phyloP scores from a whole-genome alignment of 1,140 invertebrate genomes.

The Phthorimaea operculella region DNA sequence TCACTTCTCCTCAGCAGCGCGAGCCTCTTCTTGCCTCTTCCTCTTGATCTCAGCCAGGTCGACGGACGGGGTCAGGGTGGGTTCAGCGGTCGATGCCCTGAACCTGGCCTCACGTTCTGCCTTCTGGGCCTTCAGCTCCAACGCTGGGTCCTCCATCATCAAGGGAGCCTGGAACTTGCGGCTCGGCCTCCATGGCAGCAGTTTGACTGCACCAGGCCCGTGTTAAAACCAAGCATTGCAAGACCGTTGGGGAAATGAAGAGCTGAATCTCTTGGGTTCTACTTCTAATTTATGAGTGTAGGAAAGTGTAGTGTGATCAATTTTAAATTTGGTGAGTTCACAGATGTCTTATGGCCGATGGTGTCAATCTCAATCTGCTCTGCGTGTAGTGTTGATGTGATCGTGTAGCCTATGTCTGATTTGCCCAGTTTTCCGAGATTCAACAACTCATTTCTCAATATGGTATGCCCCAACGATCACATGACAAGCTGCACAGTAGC shows the following conservation, averaged over 20 bases:
- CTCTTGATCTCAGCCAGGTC: conserved; percentile 70
- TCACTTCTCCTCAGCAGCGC: conserved; percentile 72
- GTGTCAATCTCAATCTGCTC: not conserved
- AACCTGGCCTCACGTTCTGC: conserved; percentile 67
- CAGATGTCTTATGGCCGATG: too few relatives aligned
- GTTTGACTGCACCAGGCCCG: conserved; percentile 63
- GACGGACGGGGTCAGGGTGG: conserved; percentile 62
- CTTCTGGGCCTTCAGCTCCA: conserved; percentile 69
- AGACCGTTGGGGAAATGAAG: conserved; percentile 37
- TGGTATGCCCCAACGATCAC: not conserved
- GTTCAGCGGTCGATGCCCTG: conserved; percentile 49
- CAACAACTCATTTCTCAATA: not conserved
- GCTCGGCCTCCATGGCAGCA: conserved; percentile 72
- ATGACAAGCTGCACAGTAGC: conserved; percentile 27
- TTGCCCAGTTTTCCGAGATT: not conserved
- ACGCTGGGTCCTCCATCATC: conserved; percentile 66
- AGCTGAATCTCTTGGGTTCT: conserved; percentile 12
- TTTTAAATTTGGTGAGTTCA: too few relatives aligned
- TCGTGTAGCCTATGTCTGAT: not conserved
- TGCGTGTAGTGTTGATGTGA: not conserved
- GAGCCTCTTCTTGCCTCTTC: conserved; percentile 70
- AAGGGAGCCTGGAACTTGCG: conserved; percentile 71
- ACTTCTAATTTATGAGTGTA: not conserved
- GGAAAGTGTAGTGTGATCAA: not conserved
- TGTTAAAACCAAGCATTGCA: conserved; percentile 29